Evolutionary conservation across 2,113 vertebrate species (phyloP).

Genomic region (Leucopsar rothschildi): DNA sequence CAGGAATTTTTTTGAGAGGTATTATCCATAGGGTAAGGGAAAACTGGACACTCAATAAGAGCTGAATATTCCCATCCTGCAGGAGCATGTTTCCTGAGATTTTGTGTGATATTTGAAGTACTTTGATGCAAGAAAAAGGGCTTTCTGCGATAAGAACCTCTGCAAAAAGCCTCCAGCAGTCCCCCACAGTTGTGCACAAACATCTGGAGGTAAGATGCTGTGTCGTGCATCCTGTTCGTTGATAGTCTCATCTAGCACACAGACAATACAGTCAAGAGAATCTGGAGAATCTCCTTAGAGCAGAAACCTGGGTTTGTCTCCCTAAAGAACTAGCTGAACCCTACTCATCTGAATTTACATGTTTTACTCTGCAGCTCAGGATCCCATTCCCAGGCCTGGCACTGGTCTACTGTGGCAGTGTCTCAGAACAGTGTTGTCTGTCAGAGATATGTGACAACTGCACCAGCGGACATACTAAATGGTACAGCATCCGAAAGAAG

Average conservation of each 20-base stretch:
- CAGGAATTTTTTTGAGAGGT: background rate
- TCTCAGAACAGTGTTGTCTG: background rate
- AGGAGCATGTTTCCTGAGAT: background rate
- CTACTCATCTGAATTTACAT: background rate
- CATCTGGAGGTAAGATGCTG: background rate
- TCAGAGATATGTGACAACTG: accelerated
- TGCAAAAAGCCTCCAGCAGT: background rate
- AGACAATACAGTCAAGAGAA: too few species aligned
- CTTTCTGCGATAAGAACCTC: background rate
- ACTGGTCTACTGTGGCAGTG: accelerated
- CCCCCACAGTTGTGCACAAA: accelerated
- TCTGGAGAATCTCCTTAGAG: background rate
- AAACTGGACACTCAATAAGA: background rate
- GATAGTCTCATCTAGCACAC: background rate
- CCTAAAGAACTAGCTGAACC: background rate
- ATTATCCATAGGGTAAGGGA: accelerated
- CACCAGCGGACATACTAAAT: background rate
- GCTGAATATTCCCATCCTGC: background rate
- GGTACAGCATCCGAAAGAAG: background rate
- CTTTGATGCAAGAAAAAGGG: background rate
- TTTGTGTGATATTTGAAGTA: background rate
- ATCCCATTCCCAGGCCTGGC: background rate
- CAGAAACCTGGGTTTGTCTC: background rate
- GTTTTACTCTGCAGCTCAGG: background rate
- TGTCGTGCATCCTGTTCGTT: background rate